A percentile compares a stretch with the other conserved stretches of the same genome.
phyloP scores from a whole-genome alignment of 2,797 vertebrate genomes.

The Zonotrichia albicollis region DNA sequence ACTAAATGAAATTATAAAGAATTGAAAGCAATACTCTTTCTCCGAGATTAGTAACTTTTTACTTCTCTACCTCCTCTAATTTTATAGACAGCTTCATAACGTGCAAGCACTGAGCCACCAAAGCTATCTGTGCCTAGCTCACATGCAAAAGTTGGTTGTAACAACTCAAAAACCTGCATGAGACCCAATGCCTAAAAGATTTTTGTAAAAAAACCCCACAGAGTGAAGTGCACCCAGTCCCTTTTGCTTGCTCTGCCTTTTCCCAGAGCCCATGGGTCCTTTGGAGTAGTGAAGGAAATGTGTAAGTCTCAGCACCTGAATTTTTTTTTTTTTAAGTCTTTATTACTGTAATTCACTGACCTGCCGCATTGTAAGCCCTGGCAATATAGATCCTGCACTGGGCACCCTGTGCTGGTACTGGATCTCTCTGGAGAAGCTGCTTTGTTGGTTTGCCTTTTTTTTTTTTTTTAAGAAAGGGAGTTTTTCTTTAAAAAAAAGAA shows the following conservation, averaged over 20 bases:
- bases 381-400: conserved; percentile 24
- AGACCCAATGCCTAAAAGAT: background rate
- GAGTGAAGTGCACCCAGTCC: fast-evolving
- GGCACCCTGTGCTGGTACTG: background rate
- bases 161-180: background rate
- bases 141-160: background rate
- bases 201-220: background rate
- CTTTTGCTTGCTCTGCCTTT: background rate
- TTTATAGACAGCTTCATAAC: background rate
- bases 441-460: background rate
- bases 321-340: background rate
- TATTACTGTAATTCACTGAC: conserved; percentile 57
- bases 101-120: background rate
- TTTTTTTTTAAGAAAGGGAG: background rate
- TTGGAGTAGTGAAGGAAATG: background rate
- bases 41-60: background rate
- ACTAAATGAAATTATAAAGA: background rate
- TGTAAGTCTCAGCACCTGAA: background rate
- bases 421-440: background rate
- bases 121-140: background rate
- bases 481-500: background rate
- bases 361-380: conserved; percentile 39
- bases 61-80: background rate
- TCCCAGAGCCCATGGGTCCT: background rate
- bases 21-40: background rate